Evolutionary conservation across 1,140 invertebrate species (phyloP), one percentile per base, ranked within the genome.

Genomic region (Drosophila kepulauana): DNA sequence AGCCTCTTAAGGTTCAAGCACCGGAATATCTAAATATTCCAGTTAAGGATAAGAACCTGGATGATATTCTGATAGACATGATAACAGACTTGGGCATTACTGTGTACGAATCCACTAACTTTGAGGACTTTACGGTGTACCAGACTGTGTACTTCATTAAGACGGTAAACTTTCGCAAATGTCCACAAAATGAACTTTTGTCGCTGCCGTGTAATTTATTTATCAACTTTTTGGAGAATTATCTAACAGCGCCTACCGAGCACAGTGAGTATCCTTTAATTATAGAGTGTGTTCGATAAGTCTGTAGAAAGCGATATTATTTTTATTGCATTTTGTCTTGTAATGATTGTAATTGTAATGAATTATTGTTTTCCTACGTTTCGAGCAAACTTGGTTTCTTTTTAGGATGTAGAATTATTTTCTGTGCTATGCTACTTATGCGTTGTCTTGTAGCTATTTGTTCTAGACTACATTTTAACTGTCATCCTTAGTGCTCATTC

Each of bases 21-120:
- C 25, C 62, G 3, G 69, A 89, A 7, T 51, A 20, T 0, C 4
- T 69, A 11, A 69, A 57, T 11, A 69, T 78, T 72, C 70, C 85
- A 1, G 49, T 41, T 3, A 3, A 5, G 5, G 84, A 88, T 41
- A 5, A 1, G 0, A n/a, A 46, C 1, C 11, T 88, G 8, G 69
- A 85, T 11, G 5, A 5, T 0, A 88, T 89, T 4, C 43, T 84
- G 5, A 0, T 69, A 1, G 33, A 80, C 6, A 88, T 84, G 69
- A 5, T 89, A 0, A 10, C 4, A 0, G 84, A 87, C 65, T 20
- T 87, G 62, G 81, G 77, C 5, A 58, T 87, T 13, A 13, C 11
- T 8, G 25, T 75, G 0, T 52, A 80, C n/a, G 0, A 56, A 3
- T 67, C 75, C 0, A 38, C 20, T 6, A 66, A 72, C 11, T 76